Evolutionary conservation across 2,797 vertebrate species (phyloP).

Genomic region (Sparidentex hasta): DNA sequence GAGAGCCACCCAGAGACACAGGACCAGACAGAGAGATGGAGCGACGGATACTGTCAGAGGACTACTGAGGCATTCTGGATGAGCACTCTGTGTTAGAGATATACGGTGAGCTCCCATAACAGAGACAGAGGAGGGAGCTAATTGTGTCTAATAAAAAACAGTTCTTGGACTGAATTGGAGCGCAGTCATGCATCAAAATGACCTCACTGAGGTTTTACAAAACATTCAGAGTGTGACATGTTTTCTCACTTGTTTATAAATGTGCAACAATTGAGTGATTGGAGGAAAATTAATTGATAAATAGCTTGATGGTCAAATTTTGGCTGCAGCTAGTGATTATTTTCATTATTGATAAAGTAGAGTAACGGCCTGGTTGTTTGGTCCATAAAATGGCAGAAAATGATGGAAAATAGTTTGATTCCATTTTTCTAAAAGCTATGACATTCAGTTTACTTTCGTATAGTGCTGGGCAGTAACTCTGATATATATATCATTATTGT

Average conservation of each 20-base stretch:
- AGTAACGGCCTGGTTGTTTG: too few relatives aligned
- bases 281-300: background rate
- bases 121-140: conserved; percentile 10
- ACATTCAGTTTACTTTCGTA: too few relatives aligned
- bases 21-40: conserved; percentile 24
- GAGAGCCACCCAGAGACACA: background rate
- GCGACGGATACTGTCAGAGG: conserved; percentile 44
- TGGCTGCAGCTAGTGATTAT: background rate
- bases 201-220: background rate
- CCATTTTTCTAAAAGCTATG: too few relatives aligned
- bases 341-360: too few relatives aligned
- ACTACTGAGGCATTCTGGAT: conserved; percentile 25
- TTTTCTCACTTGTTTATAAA: background rate
- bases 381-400: too few relatives aligned
- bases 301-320: too few relatives aligned
- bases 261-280: background rate
- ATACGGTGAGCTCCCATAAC: conserved; percentile 7
- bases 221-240: background rate
- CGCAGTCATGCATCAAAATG: background rate
- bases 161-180: background rate
- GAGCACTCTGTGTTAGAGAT: conserved; percentile 30
- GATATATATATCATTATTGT: too few relatives aligned
- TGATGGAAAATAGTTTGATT: too few relatives aligned
- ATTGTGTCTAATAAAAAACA: background rate
- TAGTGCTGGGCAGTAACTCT: too few relatives aligned